A percentile compares a stretch with the other conserved stretches of the same genome.
phyloP scores from a whole-genome alignment of 2,888 invertebrate genomes.

The Sussaba pulchella region DNA sequence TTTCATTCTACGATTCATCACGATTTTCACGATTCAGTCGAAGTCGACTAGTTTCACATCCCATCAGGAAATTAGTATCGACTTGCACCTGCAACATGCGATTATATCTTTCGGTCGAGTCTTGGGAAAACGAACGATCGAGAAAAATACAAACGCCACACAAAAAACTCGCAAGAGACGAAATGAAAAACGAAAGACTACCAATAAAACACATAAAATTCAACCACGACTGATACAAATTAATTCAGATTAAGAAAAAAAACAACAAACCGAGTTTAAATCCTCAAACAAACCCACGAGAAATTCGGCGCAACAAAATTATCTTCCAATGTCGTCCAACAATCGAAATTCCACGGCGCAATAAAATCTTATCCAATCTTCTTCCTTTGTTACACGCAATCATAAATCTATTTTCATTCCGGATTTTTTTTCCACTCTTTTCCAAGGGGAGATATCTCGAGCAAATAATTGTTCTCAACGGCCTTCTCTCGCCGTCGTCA shows the following conservation, averaged over 20 bases:
- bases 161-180: neutral
- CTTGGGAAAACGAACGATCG: neutral
- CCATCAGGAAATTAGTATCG: conserved; percentile 49
- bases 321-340: neutral
- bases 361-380: neutral
- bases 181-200: too few species aligned
- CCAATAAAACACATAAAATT: too few species aligned
- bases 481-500: neutral
- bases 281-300: neutral
- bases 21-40: conserved; percentile 35
- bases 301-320: neutral
- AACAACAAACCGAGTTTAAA: too few species aligned
- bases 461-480: neutral
- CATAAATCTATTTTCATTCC: too few species aligned
- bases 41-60: conserved; percentile 41
- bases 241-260: too few species aligned
- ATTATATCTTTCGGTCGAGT: neutral
- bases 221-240: too few species aligned
- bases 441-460: conserved; percentile 1
- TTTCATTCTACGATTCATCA: conserved; percentile 62
- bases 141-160: neutral
- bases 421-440: neutral
- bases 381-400: neutral
- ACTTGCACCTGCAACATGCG: conserved; percentile 43
- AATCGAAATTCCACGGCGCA: neutral